Percentiles rank a stretch among this genome's conserved stretches.
phyloP scores from a whole-genome alignment of 2,888 invertebrate species.

The Neocrepidodera transversa region DNA sequence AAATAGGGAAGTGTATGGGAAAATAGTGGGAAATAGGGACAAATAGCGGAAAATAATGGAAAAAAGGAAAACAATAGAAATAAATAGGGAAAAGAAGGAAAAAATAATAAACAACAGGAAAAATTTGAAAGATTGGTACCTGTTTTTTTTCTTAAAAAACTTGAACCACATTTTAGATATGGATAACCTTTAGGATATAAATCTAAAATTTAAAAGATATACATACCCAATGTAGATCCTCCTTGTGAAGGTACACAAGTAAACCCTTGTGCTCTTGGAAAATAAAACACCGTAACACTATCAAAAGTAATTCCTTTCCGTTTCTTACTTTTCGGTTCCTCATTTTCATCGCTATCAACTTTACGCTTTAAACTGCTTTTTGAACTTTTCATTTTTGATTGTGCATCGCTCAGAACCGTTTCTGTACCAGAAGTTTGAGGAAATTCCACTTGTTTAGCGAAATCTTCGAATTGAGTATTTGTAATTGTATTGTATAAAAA shows the following conservation, averaged over 20 bases:
- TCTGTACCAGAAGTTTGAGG: conserved; percentile 10
- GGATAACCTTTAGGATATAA: too few species aligned
- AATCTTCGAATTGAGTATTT: conserved; percentile 32
- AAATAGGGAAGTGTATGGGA: too few species aligned
- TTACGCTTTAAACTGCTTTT: conserved; percentile 78
- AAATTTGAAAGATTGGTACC: too few species aligned
- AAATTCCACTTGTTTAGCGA: conserved; percentile 24
- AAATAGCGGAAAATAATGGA: too few species aligned
- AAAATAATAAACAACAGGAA: too few species aligned
- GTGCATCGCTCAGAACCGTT: conserved; percentile 44
- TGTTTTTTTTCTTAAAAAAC: too few species aligned
- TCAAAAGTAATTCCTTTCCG: conserved; percentile 89
- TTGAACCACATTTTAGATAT: too few species aligned
- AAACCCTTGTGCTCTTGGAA: conserved; percentile 91
- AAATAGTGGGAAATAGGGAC: too few species aligned
- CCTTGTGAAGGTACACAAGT: conserved; percentile 91
- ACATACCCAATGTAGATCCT: conserved; percentile 78
- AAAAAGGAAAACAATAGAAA: too few species aligned
- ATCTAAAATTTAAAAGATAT: too few species aligned
- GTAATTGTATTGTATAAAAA: conserved; percentile 58
- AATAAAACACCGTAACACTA: conserved; percentile 93
- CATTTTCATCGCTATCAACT: conserved; percentile 61
- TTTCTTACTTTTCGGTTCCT: conserved; percentile 66
- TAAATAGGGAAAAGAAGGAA: too few species aligned
- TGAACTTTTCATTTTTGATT: conserved; percentile 45